Evolutionary conservation across 2,113 vertebrate species (phyloP).

Genomic region (Nipponia nippon): DNA sequence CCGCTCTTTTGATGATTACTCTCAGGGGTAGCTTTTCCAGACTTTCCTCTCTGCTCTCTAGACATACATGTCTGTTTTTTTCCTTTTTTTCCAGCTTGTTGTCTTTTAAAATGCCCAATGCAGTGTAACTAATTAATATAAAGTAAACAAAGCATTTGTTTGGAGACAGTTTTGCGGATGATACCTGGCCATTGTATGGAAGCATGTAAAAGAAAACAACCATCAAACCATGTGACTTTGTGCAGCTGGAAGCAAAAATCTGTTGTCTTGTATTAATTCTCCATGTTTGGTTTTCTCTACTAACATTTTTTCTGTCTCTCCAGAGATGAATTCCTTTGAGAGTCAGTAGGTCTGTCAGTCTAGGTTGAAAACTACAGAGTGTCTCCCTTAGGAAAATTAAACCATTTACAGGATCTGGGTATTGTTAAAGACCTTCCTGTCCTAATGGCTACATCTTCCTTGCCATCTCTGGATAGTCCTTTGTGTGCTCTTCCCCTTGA

Average conservation of each 20-base stretch:
- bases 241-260: not conserved
- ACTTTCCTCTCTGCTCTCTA: conserved; percentile 52
- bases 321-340: not conserved
- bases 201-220: not conserved
- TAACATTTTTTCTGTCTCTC: not conserved
- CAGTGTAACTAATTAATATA: conserved; percentile 18
- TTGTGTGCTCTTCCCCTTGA: not conserved
- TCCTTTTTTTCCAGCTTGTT: not conserved
- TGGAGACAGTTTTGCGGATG: not conserved
- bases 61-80: not conserved
- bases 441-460: not conserved
- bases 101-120: conserved; percentile 40
- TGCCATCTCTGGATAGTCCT: not conserved
- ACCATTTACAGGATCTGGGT: not conserved
- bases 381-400: not conserved
- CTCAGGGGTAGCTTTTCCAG: conserved; percentile 45
- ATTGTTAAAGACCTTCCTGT: not conserved
- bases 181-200: not conserved
- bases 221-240: not conserved
- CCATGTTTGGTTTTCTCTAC: not conserved
- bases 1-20: not conserved
- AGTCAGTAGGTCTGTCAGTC: not conserved
- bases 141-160: not conserved
- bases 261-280: not conserved
- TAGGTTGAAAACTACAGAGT: not conserved